Base-by-base conservation (phyloP, 2,113 vertebrate genomes). In the Anolis sagrei region DNA sequence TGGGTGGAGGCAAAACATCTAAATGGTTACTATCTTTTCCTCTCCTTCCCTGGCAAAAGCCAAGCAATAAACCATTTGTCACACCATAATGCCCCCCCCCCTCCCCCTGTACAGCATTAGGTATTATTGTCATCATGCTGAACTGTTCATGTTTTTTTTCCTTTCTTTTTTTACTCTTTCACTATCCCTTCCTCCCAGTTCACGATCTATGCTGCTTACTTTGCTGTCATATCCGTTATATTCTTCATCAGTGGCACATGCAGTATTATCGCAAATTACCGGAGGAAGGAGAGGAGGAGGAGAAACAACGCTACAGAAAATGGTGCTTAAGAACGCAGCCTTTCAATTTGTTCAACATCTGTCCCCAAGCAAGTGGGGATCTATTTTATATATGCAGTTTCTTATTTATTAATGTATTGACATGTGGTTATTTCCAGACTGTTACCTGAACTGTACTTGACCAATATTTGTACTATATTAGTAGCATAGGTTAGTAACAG, bases 181-280 rank as follows among this genome's bases (percentile, higher is more conserved):
- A 5, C 51, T 10, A 74, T 83, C 83, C 9, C 58, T 79, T 27
- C 25, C 27, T 23, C 91, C 21, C 94, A 99, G 99, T 99, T 99
- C 91, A 90, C 97, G 92, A 97, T 99, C 94, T 99, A 99, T 0
- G 97, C 97, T 1, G 90, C 95, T 58, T 99, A 99, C 92, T 99
- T 99, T 87, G 96, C 95, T 1, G 94, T 93, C 76, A 98, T 99
- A 34, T 95, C 98, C 0, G 51, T 96, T 32, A 85, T 99, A 90
- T 99, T 99, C 95, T 95, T 99, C 66, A 44, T 95, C 19, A 98
- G 97, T n/a, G 96, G 96, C 9, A 69, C 96, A 3, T 94, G 88
- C 91, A 97, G 93, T 89, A 32, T 98, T 91, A 34, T 91, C 21
- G 94, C 79, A 90, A 92, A 95, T 84, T 94, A 91, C 29, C 82